Evolutionary conservation across 2,797 vertebrate genomes (phyloP), one percentile per base, ranked within the genome.

Genomic region (Chelmon rostratus): DNA sequence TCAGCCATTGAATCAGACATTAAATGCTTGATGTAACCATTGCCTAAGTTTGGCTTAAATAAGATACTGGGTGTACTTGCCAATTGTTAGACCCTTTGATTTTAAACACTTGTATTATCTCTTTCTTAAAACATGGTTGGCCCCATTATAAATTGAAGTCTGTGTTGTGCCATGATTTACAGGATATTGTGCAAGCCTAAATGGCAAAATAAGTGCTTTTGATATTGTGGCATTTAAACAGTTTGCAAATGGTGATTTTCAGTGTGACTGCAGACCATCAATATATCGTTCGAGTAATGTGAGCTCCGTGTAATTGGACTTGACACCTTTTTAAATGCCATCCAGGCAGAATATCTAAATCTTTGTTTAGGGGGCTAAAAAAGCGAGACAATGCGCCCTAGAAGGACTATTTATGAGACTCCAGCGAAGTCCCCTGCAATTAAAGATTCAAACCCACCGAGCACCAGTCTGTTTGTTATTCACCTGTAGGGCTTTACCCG

Each of bases 401-500:
- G 19, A 40, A 49, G 56, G 59, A 71, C 37, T 73, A 40, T 79
- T 52, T 63, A 63, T 78, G 21, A 37, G 83, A 81, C 65, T 86
- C 77, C 56, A 25, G 70, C 65, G 50, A 61, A 73, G 62, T 62
- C 73, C 35, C 73, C 54, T 65, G 37, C 75, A 82, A 79, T 88
- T 78, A 91, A 77, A 86, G 81, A 65, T 44, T 58, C 16, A 49
- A 79, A 25, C 86, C 82, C 81, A 77, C 64, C 56, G 79, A 84
- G 76, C 85, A 79, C 21, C 84, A 70, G 83, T 62, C 79, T 88
- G 86, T 78, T 82, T 92, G 86, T 88, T 86, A 87, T 95, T 96
- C 95, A 96, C 96, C 96, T 96, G 96, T 95, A 89, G 89, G 90
- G 81, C 94, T 74, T 84, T 21, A 62, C 79, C 92, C 89, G 95